Percentiles rank a stretch among this genome's conserved stretches.
phyloP scores from a whole-genome alignment of 2,797 vertebrate species.

The Scomberomorus guttatus region DNA sequence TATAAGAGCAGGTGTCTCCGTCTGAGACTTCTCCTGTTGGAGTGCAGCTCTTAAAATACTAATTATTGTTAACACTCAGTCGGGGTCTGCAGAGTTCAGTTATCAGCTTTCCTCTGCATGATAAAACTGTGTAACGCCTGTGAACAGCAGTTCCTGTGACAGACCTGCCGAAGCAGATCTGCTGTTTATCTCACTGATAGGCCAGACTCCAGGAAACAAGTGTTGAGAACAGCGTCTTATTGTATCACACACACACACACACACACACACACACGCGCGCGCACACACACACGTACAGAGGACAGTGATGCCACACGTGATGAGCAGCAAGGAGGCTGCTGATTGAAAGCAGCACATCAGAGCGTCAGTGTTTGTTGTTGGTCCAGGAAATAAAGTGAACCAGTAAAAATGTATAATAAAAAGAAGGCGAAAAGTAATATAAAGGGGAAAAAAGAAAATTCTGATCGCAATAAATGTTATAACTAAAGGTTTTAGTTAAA shows the following conservation, averaged over 20 bases:
- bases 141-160: slow-evolving; percentile 69
- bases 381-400: slow-evolving; percentile 9
- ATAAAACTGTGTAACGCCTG: slow-evolving; percentile 63
- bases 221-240: slow-evolving; percentile 67
- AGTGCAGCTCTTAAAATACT: slow-evolving; percentile 36
- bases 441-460: background rate
- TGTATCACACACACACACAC: slow-evolving; percentile 45
- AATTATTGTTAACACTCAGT: slow-evolving; percentile 43
- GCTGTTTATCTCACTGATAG: slow-evolving; percentile 78
- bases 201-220: slow-evolving; percentile 77
- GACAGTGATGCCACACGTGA: slow-evolving; percentile 56
- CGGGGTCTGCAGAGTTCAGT: slow-evolving; percentile 40
- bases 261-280: slow-evolving; percentile 17
- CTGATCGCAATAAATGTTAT: no score
- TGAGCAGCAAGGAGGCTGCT: slow-evolving; percentile 63
- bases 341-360: slow-evolving; percentile 53
- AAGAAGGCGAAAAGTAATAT: background rate
- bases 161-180: slow-evolving; percentile 68
- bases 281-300: slow-evolving; percentile 27
- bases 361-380: slow-evolving; percentile 15
- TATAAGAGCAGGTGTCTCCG: slow-evolving; percentile 28
- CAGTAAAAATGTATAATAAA: background rate
- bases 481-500: no score
- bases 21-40: background rate
- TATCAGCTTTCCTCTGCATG: slow-evolving; percentile 59